Base-by-base conservation (phyloP, 2,888 invertebrate genomes). In the Argyra leucocephala region DNA sequence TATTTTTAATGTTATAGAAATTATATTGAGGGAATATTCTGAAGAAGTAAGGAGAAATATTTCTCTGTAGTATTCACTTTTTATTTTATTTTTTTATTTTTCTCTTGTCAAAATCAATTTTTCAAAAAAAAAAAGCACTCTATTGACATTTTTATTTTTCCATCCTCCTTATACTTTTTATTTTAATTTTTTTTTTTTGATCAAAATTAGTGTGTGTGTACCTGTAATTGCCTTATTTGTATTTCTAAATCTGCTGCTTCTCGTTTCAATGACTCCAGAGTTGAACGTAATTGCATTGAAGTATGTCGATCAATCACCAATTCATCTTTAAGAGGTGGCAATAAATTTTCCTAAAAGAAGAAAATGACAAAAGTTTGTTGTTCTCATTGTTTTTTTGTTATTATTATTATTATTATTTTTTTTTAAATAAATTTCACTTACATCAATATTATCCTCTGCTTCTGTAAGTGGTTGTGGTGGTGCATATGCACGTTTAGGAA, bases 221-320 rank as follows among this genome's bases (percentile, higher is more conserved):
- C 85, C 83, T 86, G 86, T 70, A 91, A 84, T 77, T 93, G 91
- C 75, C 90, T 88, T 74, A 95, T 93, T 81, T 94, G 92, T 67
- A 87, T 81, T 74, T 95, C 93, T 68, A 94, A 83, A 74, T 91
- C 92, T 69, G 86, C 83, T 15, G 92, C 87, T 77, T 96, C 94
- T 74, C 91, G 90, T 75, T 87, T 84, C 63, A 95, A 85, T 65
- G 88, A 86, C 68, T 92, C 91, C 77, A 88, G 84, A 73, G 87
- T 86, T 63, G 88, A 85, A 67, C 88, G 85, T 65, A 91, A 84
- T 74, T 89, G 88, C 65, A 85, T 81, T 72, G 85, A 87, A 65
- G 87, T 86, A 70, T 89, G 83, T 67, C 91, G 83, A 78, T 94
- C 89, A 76, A 90, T 84, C 67, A 95, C 86, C 76, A 96, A 83